Evolutionary conservation across 2,113 vertebrate genomes (phyloP), one percentile per base, ranked within the genome.

Genomic region (Nothobranchius kuhntae): DNA sequence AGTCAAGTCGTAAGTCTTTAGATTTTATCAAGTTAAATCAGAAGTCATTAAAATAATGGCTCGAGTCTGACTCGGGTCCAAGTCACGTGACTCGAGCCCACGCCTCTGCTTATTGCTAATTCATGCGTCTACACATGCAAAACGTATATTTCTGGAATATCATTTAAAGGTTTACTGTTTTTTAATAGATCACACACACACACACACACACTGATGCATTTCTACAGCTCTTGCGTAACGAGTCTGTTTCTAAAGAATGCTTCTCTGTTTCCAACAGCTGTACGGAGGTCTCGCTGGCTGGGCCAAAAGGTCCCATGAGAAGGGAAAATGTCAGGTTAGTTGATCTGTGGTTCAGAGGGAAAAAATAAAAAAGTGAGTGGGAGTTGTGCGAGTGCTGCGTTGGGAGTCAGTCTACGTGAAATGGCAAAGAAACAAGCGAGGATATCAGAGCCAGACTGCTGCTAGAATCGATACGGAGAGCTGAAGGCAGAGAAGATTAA

Each of bases 261-360:
- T 48, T 15, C 36, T 26, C 26, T 14, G 26, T 61, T 11, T 14
- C 12, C 26, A 11, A 2, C 40, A 55, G 51, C 13, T 47, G 3
- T 11, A 30, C n/a, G 21, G 63, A 51, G 9, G 44, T 64, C 57
- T 61, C 30, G 12, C 54, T 56, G 46, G 10, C 42, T 13, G 26
- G 12, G 14, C 13, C 38, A 26, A 35, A 17, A 68, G 53, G 71
- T 61, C 71, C 71, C 51, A 47, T 46, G 77, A 78, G 58, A 81
- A 56, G 42, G 4, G 53, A 38, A 80, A 80, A 81, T 68, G 75
- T 72, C 71, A 77, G 61, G 42, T 71, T 55, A 44, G 77, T 48
- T 72, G 73, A 57, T 52, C 44, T 67, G 71, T 57, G 40, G 68
- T 56, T 81, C 40, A 65, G 61, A 48, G 65, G 35, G 1, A 14